A percentile compares a stretch with the other conserved stretches of the same genome.
Conservation (phyloP, 2,797 vertebrate species). For the Pseudotriccus pelzelni region DNA sequence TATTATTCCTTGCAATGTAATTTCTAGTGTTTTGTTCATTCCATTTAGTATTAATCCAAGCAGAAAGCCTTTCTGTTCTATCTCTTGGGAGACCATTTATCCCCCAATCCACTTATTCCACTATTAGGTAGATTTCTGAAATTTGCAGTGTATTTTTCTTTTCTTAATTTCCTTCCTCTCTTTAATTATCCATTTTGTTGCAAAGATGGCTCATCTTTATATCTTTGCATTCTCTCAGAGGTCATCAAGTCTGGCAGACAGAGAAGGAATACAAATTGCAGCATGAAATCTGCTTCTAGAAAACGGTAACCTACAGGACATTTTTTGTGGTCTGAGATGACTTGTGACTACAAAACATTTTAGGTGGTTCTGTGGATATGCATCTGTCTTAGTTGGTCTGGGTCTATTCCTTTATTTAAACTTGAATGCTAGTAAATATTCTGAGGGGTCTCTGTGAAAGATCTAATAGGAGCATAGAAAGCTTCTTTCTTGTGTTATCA, state of each 20-base stretch:
- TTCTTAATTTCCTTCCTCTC: slow-evolving; percentile 62
- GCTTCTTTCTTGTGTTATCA: background rate
- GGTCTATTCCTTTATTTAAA: background rate
- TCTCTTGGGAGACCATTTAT: slow-evolving; percentile 62
- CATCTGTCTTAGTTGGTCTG: background rate
- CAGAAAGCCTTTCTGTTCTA: slow-evolving; percentile 64
- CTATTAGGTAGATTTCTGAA: slow-evolving; percentile 63
- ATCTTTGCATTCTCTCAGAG: slow-evolving; percentile 45
- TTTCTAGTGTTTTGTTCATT: slow-evolving; percentile 62
- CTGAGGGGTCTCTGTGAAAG: background rate
- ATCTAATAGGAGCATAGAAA: background rate
- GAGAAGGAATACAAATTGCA: background rate
- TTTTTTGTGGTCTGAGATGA: background rate
- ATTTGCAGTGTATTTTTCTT: slow-evolving; percentile 47
- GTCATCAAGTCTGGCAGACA: slow-evolving; percentile 13
- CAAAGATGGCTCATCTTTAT: slow-evolving; percentile 43
- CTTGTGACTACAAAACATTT: background rate
- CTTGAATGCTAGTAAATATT: background rate
- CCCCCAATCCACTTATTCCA: slow-evolving; percentile 56
- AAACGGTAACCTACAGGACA: background rate
- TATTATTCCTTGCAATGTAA: slow-evolving; percentile 55
- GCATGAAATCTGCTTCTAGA: background rate
- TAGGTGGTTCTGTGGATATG: background rate
- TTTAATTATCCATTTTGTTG: slow-evolving; percentile 62
- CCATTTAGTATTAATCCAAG: slow-evolving; percentile 59